These are phyloP conservation scores for Lordiphosa stackelbergi DNA, from an alignment of 1,140 invertebrate genomes.

Conservation along the genomic window DNA sequence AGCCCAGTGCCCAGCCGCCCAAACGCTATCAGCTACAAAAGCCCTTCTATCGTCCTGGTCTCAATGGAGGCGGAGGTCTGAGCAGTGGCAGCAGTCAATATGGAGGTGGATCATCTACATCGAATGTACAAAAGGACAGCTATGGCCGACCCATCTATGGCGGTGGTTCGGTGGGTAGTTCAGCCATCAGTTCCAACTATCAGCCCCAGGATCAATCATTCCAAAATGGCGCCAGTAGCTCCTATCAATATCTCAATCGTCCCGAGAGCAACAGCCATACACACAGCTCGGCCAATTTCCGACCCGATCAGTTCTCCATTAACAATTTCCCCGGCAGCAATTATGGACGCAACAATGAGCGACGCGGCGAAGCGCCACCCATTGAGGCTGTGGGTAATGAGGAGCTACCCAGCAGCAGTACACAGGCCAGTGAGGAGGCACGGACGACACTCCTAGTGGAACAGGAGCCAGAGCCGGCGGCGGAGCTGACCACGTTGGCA, in stretches of 20 bases:
- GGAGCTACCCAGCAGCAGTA: conserved; percentile 54
- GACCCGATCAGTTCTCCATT: conserved; percentile 64
- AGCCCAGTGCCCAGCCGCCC: conserved; percentile 71
- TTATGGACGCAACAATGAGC: conserved; percentile 72
- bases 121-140: conserved; percentile 52
- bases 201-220: conserved; percentile 61
- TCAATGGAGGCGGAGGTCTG: conserved; percentile 1
- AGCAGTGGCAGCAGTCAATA: conserved; percentile 21
- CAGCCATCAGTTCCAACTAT: conserved; percentile 64
- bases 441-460: conserved; percentile 57
- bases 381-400: conserved; percentile 57
- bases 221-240: conserved; percentile 49
- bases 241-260: conserved; percentile 73
- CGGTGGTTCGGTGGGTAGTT: conserved; percentile 28
- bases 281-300: conserved; percentile 62
- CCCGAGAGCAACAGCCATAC: conserved; percentile 58
- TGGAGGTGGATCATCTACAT: conserved; percentile 7
- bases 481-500: conserved; percentile 34
- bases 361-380: conserved; percentile 61
- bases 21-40: conserved; percentile 75
- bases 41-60: conserved; percentile 63
- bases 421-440: conserved; percentile 59
- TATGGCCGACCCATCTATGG: conserved; percentile 69
- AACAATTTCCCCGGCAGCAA: conserved; percentile 69
- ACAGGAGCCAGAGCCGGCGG: conserved; percentile 26